Base-by-base conservation (phyloP, 2,113 vertebrate genomes). In the Neogobius melanostomus region DNA sequence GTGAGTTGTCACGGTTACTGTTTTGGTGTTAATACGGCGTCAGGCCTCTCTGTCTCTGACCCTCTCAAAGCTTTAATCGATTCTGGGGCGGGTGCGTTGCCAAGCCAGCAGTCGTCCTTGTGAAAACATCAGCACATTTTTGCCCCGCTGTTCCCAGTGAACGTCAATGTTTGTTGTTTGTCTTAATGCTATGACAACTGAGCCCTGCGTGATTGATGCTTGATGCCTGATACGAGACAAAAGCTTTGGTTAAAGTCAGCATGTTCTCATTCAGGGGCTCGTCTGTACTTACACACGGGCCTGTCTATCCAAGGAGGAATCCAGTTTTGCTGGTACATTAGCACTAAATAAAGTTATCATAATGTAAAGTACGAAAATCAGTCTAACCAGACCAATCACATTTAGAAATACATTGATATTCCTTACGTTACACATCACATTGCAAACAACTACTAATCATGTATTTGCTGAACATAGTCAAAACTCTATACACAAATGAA, bases 81-180 rank as follows among this genome's bases (percentile, higher is more conserved):
- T 88, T 88, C 81, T 75, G 72, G 76, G 65, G 76, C 81, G 67
- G 73, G 61, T 83, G 78, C 86, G 63, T 87, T 87, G 88, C 80
- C 46, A 69, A 88, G 57, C 69, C 76, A 85, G 83, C 83, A 81
- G 82, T 85, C 80, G 64, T 72, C 75, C 77, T 57, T 85, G 71
- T 82, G 79, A 52, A 76, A 82, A 76, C 82, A 74, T 87, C 83
- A 88, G 86, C 85, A 87, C 70, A 81, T 79, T 53, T 85, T 49
- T 60, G 17, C 50, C 75, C 79, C 82, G 14, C 64, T 74, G 42
- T 82, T 47, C 79, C 65, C 66, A 66, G 69, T 81, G 70, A 82
- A 15, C 56, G 71, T 82, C 78, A 66, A 43, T 69, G 69, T 47
- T 42, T 62, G 45, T 9, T 65, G 71, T 77, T 50, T 73, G 59